phyloP scores from a whole-genome alignment of 2,888 invertebrate genomes.

The Cyaniris semiargus region DNA sequence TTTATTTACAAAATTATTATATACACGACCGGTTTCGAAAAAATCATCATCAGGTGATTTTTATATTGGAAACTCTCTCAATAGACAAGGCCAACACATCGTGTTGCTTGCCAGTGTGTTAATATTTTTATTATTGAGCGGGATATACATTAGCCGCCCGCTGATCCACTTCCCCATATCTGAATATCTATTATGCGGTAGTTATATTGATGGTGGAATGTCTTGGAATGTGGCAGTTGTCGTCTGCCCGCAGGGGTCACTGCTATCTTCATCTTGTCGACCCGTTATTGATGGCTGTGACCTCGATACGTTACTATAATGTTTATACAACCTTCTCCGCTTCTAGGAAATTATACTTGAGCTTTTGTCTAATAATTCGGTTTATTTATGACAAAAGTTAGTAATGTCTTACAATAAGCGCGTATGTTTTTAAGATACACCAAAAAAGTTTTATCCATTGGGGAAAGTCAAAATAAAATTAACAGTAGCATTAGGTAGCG shows the following conservation, averaged over 20 bases:
- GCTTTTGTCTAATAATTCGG: not conserved
- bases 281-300: not conserved
- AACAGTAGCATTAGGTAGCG: no score
- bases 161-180: constrained; percentile 8
- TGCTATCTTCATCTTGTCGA: not conserved
- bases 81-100: no score
- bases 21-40: no score
- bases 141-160: not conserved
- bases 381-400: not conserved
- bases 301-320: not conserved
- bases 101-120: no score
- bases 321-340: not conserved
- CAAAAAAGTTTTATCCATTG: no score
- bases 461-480: no score
- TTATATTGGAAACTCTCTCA: no score
- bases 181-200: not conserved
- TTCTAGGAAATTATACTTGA: not conserved
- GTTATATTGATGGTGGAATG: not conserved
- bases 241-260: constrained; percentile 35
- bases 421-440: not conserved
- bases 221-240: constrained; percentile 28
- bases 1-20: no score
- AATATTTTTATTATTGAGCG: not conserved
- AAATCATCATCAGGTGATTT: no score
- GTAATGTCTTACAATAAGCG: not conserved